Conservation (phyloP, 1,140 invertebrate species). For the Pectinophora gossypiella region DNA sequence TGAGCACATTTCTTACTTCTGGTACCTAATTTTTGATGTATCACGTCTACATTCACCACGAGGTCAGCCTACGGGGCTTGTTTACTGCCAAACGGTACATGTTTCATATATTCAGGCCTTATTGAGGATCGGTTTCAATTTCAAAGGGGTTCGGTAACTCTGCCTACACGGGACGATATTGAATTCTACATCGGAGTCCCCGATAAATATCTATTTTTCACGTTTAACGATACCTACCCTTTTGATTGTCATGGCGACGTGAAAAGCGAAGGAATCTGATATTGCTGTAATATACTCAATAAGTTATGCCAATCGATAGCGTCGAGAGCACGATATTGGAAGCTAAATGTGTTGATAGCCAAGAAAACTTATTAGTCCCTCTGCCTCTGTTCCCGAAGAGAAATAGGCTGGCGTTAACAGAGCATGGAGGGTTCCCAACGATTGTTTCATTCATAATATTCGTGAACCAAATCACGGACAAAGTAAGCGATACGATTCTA, state of each 20-base stretch:
- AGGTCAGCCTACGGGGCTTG: slow-evolving; percentile 12
- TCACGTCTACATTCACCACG: slow-evolving; percentile 48
- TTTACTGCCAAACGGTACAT: slow-evolving; percentile 14
- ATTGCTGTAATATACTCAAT: no score
- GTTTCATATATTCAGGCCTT: neutral
- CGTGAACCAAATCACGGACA: slow-evolving; percentile 66
- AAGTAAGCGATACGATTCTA: slow-evolving; percentile 71
- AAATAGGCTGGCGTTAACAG: neutral
- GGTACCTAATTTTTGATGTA: slow-evolving; percentile 36
- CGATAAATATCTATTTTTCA: neutral
- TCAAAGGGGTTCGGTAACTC: neutral
- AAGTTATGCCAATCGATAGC: no score
- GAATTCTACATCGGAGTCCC: neutral
- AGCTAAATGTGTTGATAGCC: no score
- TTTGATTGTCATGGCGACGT: no score
- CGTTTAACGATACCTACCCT: no score
- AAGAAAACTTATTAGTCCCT: no score
- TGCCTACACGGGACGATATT: neutral
- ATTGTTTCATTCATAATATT: slow-evolving; percentile 51
- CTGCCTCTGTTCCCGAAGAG: neutral
- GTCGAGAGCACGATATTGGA: no score
- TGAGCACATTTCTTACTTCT: slow-evolving; percentile 47
- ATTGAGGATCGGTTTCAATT: neutral
- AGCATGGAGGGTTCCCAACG: neutral
- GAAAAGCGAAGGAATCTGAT: no score